These are phyloP conservation scores for Euphonia xanthogaster DNA, from an alignment of 2,797 vertebrate genomes.

Conservation along the genomic window DNA sequence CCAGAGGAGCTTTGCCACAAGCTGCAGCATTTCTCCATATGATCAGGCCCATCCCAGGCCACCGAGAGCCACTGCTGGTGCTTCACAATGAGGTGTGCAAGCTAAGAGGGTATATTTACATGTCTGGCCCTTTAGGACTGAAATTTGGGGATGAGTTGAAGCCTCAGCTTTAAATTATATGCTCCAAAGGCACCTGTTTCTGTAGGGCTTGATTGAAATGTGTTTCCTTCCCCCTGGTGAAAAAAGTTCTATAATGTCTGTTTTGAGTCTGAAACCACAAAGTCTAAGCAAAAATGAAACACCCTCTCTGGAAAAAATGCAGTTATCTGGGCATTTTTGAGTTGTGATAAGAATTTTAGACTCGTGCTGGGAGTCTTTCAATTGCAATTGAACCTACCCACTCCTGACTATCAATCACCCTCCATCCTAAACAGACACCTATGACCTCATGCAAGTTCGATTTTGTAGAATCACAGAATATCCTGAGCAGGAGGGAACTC, in stretches of 20 bases:
- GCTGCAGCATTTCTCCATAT: background rate
- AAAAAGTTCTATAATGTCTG: background rate
- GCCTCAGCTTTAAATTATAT: background rate
- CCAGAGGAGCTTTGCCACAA: background rate
- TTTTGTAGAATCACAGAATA: background rate
- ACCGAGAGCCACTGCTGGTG: background rate
- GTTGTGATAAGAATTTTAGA: background rate
- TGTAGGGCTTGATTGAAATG: background rate
- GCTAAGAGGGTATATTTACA: background rate
- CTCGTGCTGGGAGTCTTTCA: background rate
- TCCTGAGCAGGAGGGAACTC: background rate
- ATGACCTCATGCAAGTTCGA: background rate
- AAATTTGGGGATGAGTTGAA: background rate
- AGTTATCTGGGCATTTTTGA: background rate
- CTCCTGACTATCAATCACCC: rapidly evolving
- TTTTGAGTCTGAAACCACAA: background rate
- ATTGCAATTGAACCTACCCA: rapidly evolving
- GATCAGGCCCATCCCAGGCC: rapidly evolving
- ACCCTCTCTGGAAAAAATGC: background rate
- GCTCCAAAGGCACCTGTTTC: background rate
- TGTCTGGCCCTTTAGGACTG: background rate
- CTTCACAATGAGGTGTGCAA: background rate
- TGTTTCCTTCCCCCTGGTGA: background rate
- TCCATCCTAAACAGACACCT: background rate
- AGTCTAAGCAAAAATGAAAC: background rate